phyloP scores from a whole-genome alignment of 2,797 vertebrate species.

The Chelidonichthys spinosus region DNA sequence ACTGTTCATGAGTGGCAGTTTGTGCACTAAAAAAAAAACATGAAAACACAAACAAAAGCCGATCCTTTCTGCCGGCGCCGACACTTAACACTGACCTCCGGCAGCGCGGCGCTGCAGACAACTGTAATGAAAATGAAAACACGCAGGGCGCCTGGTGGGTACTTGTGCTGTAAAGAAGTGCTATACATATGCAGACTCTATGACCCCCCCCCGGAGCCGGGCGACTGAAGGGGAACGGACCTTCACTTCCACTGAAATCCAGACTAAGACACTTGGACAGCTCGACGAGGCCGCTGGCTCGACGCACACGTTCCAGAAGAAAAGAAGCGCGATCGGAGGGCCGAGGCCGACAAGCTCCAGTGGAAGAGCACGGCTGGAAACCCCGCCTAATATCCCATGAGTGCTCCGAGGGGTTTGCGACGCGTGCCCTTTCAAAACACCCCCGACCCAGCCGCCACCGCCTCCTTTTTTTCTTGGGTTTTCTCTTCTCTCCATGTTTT shows the following conservation, averaged over 20 bases:
- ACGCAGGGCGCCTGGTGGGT: constrained; percentile 44
- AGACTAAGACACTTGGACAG: constrained; percentile 72
- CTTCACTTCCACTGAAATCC: constrained; percentile 75
- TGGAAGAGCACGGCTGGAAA: constrained; percentile 62
- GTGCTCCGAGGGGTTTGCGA: constrained; percentile 60
- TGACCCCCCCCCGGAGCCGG: constrained; percentile 72
- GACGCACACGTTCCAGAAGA: constrained; percentile 55
- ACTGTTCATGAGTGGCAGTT: constrained; percentile 42
- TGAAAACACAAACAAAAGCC: constrained; percentile 58
- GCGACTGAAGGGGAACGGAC: constrained; percentile 76
- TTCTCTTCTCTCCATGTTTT: constrained; percentile 39
- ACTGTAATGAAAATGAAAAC: constrained; percentile 55
- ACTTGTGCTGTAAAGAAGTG: constrained; percentile 43
- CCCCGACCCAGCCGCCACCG: constrained; percentile 3
- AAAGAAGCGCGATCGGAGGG: constrained; percentile 64
- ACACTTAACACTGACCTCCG: constrained; percentile 54
- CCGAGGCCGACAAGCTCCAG: constrained; percentile 76
- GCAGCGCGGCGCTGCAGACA: constrained; percentile 37
- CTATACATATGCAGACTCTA: constrained; percentile 63
- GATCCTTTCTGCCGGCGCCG: constrained; percentile 27
- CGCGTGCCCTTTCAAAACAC: constrained; percentile 45
- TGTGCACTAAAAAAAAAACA: constrained; percentile 44
- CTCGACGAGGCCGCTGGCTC: constrained; percentile 58
- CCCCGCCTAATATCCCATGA: constrained; percentile 79
- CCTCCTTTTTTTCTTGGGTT: constrained; percentile 19